Evolutionary conservation across 23 tunicate genomes (phyloP).

Genomic region (Diplosoma virens): DNA sequence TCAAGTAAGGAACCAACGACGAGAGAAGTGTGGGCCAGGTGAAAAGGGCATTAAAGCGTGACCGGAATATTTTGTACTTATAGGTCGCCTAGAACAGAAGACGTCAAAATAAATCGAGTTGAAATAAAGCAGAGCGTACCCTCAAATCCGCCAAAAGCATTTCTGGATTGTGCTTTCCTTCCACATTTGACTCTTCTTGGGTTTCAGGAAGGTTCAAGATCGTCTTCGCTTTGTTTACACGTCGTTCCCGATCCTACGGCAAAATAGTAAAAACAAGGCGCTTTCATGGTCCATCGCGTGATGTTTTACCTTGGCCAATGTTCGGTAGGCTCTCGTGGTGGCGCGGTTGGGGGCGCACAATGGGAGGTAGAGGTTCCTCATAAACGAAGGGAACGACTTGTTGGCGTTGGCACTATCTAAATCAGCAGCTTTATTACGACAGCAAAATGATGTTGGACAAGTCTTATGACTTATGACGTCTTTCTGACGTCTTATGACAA

Average conservation of each 20-base stretch:
- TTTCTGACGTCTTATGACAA: too few species aligned
- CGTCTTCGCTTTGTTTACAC: constrained; percentile 40
- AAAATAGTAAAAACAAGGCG: background rate
- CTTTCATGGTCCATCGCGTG: background rate
- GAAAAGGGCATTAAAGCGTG: constrained; percentile 76
- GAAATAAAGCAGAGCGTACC: background rate
- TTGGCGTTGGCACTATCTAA: too few species aligned
- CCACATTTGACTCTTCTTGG: background rate
- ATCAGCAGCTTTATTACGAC: too few species aligned
- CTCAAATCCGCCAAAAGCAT: constrained; percentile 7
- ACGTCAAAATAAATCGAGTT: background rate
- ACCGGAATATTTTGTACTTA: constrained; percentile 63
- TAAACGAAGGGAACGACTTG: too few species aligned
- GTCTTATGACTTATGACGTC: too few species aligned
- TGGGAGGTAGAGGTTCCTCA: constrained; percentile 63
- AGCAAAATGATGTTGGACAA: too few species aligned
- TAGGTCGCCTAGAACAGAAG: constrained; percentile 25
- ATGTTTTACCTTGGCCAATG: constrained; percentile 3
- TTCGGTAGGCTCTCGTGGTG: constrained; percentile 40
- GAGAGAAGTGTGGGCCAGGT: constrained; percentile 83
- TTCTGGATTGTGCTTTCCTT: constrained; percentile 7
- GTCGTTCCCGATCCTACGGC: constrained; percentile 28
- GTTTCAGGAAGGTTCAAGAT: constrained; percentile 10
- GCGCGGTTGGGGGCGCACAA: constrained; percentile 74
- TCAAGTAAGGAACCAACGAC: constrained; percentile 69